Base-by-base conservation (phyloP, 1,140 invertebrate species). In the Rhysida immarginata region DNA sequence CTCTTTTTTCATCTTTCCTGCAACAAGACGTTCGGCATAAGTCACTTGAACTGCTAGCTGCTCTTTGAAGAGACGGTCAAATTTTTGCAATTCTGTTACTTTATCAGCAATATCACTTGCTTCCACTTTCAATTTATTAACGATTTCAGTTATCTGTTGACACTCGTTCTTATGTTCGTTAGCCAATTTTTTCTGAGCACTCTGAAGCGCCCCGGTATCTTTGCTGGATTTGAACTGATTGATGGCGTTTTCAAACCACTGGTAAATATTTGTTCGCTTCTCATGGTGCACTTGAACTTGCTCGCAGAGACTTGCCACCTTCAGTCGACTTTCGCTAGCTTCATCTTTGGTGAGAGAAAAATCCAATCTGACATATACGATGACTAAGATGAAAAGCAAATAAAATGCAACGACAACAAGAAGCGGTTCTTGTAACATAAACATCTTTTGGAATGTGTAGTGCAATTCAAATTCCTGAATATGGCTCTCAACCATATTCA, bases 401-500 rank as follows among this genome's bases (percentile, higher is more conserved):
- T 92, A 95, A 58, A 98, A 81, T 58, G 92, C 94, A 26, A 79
- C 73, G 52, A 90, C 81, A 35, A 96, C 83, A 21, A 98, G 68
- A 5, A 97, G 66, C 0, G 95, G 95, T 69, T 99, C 95, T 68
- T 93, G 87, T 16, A 99, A 74, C 78, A 98, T 82, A 48, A 71
- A 60, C 5, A 74, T 59, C 60, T 84, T 79, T n/a, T 88, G 81
- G 76, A 94, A 97, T 41, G 79, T 83, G 66, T 96, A 98, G 53
- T 82, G 82, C 16, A 96, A 70, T 71, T 77, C 70, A 66, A 85
- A 77, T 68, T 91, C 86, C 71, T 96, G 87, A 67, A 98, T 98
- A 64, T 99, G 96, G 66, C 89, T 87, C 62, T 98, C 93, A 0
- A 98, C 89, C 26, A 99, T 69, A 74, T 97, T 96, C 1, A 71